Conservation (phyloP, 2,888 invertebrate species). For the Trilocha varians region DNA sequence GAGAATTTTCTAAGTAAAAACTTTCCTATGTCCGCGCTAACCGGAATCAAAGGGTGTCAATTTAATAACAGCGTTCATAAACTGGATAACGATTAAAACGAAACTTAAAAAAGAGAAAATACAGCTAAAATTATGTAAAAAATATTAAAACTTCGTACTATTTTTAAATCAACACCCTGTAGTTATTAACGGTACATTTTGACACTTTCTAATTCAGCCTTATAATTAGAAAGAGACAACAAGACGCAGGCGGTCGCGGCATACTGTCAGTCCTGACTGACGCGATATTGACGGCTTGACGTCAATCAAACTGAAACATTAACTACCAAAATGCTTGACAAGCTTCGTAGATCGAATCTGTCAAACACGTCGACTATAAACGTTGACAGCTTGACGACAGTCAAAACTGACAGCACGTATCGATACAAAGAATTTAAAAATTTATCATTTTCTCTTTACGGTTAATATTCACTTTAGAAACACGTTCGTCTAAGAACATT, state of each 20-base stretch:
- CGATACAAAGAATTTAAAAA: constrained; percentile 18
- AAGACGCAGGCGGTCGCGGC: constrained; percentile 48
- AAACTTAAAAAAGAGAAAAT: not conserved
- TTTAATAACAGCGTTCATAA: not conserved
- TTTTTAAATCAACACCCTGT: constrained; percentile 7
- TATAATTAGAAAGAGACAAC: constrained; percentile 66
- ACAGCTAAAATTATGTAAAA: not conserved
- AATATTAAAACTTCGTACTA: not conserved
- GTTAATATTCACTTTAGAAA: constrained; percentile 12
- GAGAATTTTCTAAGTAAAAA: not conserved
- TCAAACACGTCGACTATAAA: no score
- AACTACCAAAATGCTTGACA: no score
- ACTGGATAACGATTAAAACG: not conserved
- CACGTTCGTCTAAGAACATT: constrained; percentile 2
- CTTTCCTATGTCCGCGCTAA: not conserved
- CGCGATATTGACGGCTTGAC: not conserved
- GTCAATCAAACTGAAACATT: constrained; percentile 1
- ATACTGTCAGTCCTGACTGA: constrained; percentile 4
- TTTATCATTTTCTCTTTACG: constrained; percentile 6
- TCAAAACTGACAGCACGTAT: not conserved
- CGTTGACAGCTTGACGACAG: not conserved
- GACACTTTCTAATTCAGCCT: constrained; percentile 72
- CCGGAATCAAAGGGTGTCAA: not conserved
- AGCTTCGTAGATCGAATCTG: no score
- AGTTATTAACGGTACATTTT: constrained; percentile 22